Conservation (phyloP, 2,888 invertebrate species). For the Argyra leucocephala region DNA sequence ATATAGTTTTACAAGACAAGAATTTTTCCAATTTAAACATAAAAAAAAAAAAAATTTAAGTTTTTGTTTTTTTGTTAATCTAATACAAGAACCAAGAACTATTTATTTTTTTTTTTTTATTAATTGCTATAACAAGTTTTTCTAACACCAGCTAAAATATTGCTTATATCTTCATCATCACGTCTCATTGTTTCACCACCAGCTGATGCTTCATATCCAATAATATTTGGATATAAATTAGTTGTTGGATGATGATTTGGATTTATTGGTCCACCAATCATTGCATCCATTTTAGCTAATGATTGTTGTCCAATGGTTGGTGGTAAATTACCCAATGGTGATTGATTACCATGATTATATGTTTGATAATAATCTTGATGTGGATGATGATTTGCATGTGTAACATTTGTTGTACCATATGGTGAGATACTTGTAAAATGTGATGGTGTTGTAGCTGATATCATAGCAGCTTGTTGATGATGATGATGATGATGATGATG, state of each 20-base stretch:
- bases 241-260: constrained; percentile 36
- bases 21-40: no score
- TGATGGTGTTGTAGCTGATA: constrained; percentile 18
- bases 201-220: constrained; percentile 38
- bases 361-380: constrained; percentile 43
- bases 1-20: no score
- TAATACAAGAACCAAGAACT: no score
- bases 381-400: constrained; percentile 45
- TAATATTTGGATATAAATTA: constrained; percentile 31
- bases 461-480: constrained; percentile 39
- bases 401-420: background rate
- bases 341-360: constrained; percentile 31
- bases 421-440: constrained; percentile 16
- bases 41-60: no score
- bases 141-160: constrained; percentile 76
- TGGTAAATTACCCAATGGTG: constrained; percentile 13
- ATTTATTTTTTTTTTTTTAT: constrained; percentile 25
- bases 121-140: constrained; percentile 78
- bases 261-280: constrained; percentile 33
- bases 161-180: constrained; percentile 74
- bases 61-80: no score
- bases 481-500: constrained; percentile 28
- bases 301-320: constrained; percentile 20
- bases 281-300: constrained; percentile 26
- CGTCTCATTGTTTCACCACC: constrained; percentile 50